These are phyloP conservation scores for Tympanuchus pallidicinctus DNA, from an alignment of 2,113 vertebrate species.

Conservation along the genomic window DNA sequence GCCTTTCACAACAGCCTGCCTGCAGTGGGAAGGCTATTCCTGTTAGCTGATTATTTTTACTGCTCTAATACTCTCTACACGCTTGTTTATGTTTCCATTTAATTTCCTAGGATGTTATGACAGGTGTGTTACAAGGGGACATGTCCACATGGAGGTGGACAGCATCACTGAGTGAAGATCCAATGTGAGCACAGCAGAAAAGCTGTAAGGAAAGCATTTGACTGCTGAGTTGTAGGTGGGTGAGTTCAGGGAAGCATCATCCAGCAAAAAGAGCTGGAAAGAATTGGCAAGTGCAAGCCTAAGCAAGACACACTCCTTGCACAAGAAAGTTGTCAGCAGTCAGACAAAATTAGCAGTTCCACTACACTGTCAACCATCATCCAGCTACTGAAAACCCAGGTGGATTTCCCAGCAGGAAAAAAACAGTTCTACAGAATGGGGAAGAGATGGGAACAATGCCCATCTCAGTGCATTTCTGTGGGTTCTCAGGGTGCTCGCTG, in stretches of 20 bases:
- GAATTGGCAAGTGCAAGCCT: neutral
- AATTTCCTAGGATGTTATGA: slow-evolving; percentile 8
- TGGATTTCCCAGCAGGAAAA: neutral
- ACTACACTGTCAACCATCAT: too few species aligned
- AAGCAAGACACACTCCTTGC: neutral
- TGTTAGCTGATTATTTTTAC: slow-evolving; percentile 50
- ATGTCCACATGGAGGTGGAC: neutral
- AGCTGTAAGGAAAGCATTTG: neutral
- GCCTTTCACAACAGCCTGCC: neutral
- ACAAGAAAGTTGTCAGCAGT: neutral
- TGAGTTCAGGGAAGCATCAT: neutral
- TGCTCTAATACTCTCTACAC: neutral
- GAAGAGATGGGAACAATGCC: neutral
- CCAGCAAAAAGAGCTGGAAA: neutral
- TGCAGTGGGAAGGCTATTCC: neutral
- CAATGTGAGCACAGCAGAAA: neutral
- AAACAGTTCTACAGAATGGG: neutral
- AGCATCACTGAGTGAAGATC: neutral
- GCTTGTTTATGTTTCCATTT: slow-evolving; percentile 43
- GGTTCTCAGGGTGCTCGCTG: neutral
- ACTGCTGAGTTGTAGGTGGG: neutral
- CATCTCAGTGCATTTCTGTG: neutral
- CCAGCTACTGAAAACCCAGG: neutral
- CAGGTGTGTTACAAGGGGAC: neutral
- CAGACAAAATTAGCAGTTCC: neutral